A percentile compares a stretch with the other conserved stretches of the same genome.
phyloP scores from a whole-genome alignment of 2,888 invertebrate species.

The Ormyrus rosae region DNA sequence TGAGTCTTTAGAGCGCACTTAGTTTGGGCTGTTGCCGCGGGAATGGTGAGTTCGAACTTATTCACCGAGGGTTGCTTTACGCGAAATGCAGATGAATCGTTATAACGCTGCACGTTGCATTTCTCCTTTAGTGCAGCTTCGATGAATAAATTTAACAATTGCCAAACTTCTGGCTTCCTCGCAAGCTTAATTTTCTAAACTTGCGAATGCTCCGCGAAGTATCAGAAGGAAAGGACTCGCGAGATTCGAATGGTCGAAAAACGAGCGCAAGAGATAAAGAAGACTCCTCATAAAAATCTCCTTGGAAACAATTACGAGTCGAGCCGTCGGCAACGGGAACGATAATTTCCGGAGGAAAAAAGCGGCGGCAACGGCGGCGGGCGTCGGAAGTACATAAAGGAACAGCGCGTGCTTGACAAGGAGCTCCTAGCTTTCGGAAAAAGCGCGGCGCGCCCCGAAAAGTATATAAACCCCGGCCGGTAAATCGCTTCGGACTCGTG shows the following conservation, averaged over 20 bases:
- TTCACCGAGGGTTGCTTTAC: no score
- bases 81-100: no score
- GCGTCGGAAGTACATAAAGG: background rate
- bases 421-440: no score
- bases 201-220: no score
- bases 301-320: background rate
- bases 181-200: no score
- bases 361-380: no score
- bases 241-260: background rate
- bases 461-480: slow-evolving; percentile 22
- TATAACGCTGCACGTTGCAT: no score
- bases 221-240: no score
- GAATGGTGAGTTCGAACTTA: background rate
- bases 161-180: no score
- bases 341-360: slow-evolving; percentile 9
- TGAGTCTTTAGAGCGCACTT: slow-evolving; percentile 65
- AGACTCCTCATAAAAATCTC: background rate
- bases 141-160: no score
- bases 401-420: background rate
- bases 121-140: no score
- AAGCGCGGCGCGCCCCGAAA: background rate
- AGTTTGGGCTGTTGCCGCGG: slow-evolving; percentile 55
- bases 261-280: background rate
- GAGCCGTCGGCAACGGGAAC: background rate
- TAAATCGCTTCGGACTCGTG: slow-evolving; percentile 57